phyloP scores from a whole-genome alignment of 2,888 invertebrate species.

The Anodontia alba region DNA sequence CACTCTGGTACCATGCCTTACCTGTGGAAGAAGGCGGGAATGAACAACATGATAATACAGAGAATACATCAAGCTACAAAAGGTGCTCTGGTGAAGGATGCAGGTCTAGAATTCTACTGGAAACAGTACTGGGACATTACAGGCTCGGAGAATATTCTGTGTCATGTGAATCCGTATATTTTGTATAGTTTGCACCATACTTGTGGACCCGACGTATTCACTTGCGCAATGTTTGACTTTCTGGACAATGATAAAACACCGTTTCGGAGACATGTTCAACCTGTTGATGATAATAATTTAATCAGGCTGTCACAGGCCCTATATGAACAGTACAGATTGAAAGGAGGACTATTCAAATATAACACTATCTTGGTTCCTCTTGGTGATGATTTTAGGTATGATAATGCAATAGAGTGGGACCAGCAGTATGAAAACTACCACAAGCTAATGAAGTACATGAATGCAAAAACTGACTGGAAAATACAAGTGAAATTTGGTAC shows the following conservation, averaged over 20 bases:
- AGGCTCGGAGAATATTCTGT: conserved; percentile 88
- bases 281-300: conserved; percentile 93
- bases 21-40: conserved; percentile 80
- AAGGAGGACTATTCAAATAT: conserved; percentile 94
- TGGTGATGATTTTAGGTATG: conserved; percentile 98
- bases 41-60: conserved; percentile 83
- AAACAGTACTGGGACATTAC: conserved; percentile 89
- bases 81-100: conserved; percentile 90
- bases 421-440: conserved; percentile 97
- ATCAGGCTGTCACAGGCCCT: conserved; percentile 92
- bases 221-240: conserved; percentile 86
- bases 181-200: conserved; percentile 98
- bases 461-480: conserved; percentile 89
- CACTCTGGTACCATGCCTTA: conserved; percentile 83
- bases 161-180: conserved; percentile 98
- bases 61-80: conserved; percentile 92
- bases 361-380: conserved; percentile 97
- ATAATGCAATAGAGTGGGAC: conserved; percentile 95
- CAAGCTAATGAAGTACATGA: conserved; percentile 94
- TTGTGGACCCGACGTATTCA: conserved; percentile 96
- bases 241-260: conserved; percentile 96
- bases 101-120: conserved; percentile 95
- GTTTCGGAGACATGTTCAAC: conserved; percentile 91
- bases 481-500: conserved; percentile 89
- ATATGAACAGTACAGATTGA: conserved; percentile 94